Evolutionary conservation across 2,113 vertebrate species (phyloP).

Genomic region (Ammodramus savannarum): DNA sequence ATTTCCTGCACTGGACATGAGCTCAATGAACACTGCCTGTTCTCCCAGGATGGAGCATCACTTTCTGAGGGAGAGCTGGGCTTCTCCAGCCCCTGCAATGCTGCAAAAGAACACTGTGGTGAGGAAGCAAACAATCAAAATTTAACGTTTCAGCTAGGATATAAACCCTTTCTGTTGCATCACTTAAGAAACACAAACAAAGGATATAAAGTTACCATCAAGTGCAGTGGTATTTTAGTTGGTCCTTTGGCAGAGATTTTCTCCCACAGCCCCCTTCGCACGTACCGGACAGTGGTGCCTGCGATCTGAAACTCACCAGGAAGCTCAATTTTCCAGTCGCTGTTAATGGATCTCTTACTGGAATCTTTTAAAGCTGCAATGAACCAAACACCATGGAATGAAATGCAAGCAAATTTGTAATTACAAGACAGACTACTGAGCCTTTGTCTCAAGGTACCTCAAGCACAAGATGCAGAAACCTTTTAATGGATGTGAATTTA

Average conservation of each 20-base stretch:
- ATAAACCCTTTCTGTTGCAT: neutral
- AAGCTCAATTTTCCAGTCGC: conserved; percentile 97
- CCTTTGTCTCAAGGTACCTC: neutral
- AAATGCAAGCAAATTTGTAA: neutral
- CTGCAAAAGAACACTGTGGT: neutral
- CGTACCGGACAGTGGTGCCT: conserved; percentile 94
- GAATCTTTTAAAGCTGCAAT: conserved; percentile 91
- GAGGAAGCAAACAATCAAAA: neutral
- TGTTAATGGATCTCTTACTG: conserved; percentile 93
- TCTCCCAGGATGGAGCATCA: neutral
- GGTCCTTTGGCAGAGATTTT: conserved; percentile 98
- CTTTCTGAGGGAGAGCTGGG: neutral
- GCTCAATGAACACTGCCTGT: neutral
- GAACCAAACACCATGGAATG: neutral
- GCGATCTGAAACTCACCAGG: conserved; percentile 98
- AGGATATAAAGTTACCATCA: conserved; percentile 85
- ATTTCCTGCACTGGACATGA: neutral
- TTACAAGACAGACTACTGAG: neutral
- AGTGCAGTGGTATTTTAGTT: conserved; percentile 90
- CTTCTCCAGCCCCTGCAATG: neutral
- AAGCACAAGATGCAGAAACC: neutral
- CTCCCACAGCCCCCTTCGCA: conserved; percentile 95
- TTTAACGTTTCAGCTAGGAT: neutral
- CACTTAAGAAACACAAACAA: conserved; percentile 36
- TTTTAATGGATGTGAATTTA: neutral